Base-by-base conservation (phyloP, 2,113 vertebrate genomes). In the Hippocampus zosterae region DNA sequence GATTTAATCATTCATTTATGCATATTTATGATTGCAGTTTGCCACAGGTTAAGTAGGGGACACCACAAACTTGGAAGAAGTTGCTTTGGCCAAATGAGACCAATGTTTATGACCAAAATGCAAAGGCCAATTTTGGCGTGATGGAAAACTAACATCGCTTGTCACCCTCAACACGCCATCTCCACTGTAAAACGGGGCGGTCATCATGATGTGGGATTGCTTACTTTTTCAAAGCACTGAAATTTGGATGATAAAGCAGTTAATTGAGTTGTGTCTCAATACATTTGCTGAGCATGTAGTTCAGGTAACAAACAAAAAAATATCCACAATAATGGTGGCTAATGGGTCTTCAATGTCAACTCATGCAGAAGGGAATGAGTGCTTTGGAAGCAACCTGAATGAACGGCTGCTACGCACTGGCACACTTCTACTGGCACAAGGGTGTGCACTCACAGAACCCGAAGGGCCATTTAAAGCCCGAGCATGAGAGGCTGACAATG, bases 401-500 rank as follows among this genome's bases (percentile, higher is more conserved):
- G 21, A 63, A 63, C 6, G 19, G 63, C 66, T 65, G 57, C 75
- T 78, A 50, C 59, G 48, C 19, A 59, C 61, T 67, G 21, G 42
- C 71, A 76, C 25, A 0, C 72, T 77, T 52, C 72, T 44, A 25
- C 65, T 60, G 67, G 60, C 69, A 84, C 77, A 78, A 59, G 77
- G 67, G 74, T 72, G 21, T 77, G 80, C 71, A 74, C 78, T 69
- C 53, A 68, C 46, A 71, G 60, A 48, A 6, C 37, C 70, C 64
- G 18, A 29, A n/a, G 48, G 72, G 70, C 64, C 66, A 60, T 67
- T 62, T 83, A 69, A 71, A 65, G 74, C 69, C 77, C 46, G 63
- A 72, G 75, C 37, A 74, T 19, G 42, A 78, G 67, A 76, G 66
- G 65, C 62, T 57, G 69, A 77, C 68, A 75, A 78, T 78, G 76